Base-by-base conservation (phyloP, 1,140 invertebrate genomes). In the Lineus longissimus region DNA sequence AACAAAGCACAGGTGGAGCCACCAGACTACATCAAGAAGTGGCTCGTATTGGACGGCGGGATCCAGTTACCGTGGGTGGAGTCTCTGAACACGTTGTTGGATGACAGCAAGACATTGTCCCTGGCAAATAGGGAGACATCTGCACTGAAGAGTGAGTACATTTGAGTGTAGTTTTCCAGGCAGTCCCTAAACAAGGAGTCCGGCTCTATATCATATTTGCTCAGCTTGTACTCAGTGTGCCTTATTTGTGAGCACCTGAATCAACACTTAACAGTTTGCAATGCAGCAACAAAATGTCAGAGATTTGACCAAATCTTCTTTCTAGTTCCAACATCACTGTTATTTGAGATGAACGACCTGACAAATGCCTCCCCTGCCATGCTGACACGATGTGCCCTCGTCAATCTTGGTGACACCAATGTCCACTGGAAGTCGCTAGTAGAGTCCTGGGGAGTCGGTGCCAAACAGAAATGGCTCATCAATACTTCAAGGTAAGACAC, bases 41-140 rank as follows among this genome's bases (percentile, higher is more conserved):
- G 78, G 79, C 60, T 81, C 22, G 72, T 81, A 0, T 58, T 81
- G 40, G 79, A 81, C 65, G 79, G 79, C 7, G 69, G 73, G 58
- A 63, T 81, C 41, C 66, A 76, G 54, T 65, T 73, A 9, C 51
- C 57, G 1, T 80, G 78, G 78, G 74, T 73, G 6, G 78, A 81
- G 19, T 70, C 69, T 56, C 55, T 80, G 9, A 79, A 74, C 64
- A 75, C 76, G 0, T 27, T 79, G 45, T 64, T 78, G 58, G 77
- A 78, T 61, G 61, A 67, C 19, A 71, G 74, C 45, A 61, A 60
- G 13, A 64, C 68, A 23, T 59, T 79, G 19, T 71, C 72, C 0
- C 61, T 74, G 60, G 73, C 76, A 9, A 79, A 75, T 66, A 72
- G 75, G 19, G 72, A 74, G 19, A 65, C 59, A 22, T 63, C 79